These are phyloP conservation scores for Boulengeromyrus knoepffleri DNA, from an alignment of 2,113 vertebrate species.

Conservation along the genomic window DNA sequence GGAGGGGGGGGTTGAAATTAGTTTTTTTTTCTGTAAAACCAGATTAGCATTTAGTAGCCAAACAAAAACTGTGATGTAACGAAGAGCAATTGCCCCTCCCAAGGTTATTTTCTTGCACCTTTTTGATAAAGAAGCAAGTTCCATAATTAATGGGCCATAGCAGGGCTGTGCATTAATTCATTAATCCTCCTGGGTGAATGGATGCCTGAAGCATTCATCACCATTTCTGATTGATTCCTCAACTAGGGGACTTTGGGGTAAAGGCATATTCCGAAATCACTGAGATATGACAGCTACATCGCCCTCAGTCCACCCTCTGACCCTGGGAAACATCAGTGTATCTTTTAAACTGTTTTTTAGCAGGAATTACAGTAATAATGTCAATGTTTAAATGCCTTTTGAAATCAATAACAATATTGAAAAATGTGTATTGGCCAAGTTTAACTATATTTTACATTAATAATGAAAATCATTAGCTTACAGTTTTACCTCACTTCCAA, in stretches of 20 bases:
- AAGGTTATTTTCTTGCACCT: neutral
- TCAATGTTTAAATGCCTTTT: neutral
- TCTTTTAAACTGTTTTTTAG: neutral
- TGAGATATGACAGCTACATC: neutral
- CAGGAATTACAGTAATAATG: neutral
- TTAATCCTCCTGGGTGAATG: constrained; percentile 16
- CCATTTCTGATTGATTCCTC: neutral
- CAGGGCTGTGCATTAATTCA: neutral
- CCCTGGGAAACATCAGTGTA: neutral
- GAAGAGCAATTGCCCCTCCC: constrained; percentile 1
- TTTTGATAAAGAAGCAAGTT: neutral
- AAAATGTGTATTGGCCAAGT: neutral
- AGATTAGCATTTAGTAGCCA: neutral
- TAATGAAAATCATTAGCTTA: neutral
- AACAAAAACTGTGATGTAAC: constrained; percentile 9
- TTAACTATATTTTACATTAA: neutral
- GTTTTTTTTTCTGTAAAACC: neutral
- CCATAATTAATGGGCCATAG: constrained; percentile 11
- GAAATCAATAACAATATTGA: neutral
- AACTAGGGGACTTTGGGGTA: constrained; percentile 9
- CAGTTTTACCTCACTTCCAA: neutral
- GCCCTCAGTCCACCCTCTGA: neutral
- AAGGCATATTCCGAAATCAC: neutral
- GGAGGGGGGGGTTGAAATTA: neutral
- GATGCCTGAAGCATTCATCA: constrained; percentile 5